These are phyloP conservation scores for Cataglyphis altisquamis DNA, from an alignment of 2,888 invertebrate genomes.

Conservation along the genomic window DNA sequence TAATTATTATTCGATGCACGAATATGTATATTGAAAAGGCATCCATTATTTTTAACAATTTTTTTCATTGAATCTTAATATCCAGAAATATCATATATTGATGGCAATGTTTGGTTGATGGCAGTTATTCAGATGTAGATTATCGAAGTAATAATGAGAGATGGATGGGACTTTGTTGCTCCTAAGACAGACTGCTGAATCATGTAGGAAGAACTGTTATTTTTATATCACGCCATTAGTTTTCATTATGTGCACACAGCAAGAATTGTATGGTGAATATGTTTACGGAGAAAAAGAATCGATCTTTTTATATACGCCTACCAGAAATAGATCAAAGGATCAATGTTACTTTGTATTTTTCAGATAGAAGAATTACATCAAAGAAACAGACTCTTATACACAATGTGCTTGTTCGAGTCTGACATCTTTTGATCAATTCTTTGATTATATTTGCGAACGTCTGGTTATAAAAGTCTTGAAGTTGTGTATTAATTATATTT, in stretches of 20 bases:
- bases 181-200: background rate
- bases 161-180: conserved; percentile 4
- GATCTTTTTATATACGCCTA: background rate
- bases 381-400: background rate
- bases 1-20: background rate
- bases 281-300: conserved; percentile 12
- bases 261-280: background rate
- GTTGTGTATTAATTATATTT: background rate
- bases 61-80: background rate
- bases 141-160: conserved; percentile 2
- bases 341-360: background rate
- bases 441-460: background rate
- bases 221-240: conserved; percentile 6
- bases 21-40: background rate
- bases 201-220: conserved; percentile 11
- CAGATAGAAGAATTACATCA: conserved; percentile 4
- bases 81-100: background rate
- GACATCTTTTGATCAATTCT: background rate
- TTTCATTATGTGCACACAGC: background rate
- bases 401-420: background rate
- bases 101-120: too few species aligned
- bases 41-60: background rate
- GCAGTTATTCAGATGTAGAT: background rate
- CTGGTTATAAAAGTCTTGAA: background rate
- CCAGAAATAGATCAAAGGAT: conserved; percentile 15